Base-by-base conservation (phyloP, 2,797 vertebrate species). In the Aselliscus stoliczkanus region DNA sequence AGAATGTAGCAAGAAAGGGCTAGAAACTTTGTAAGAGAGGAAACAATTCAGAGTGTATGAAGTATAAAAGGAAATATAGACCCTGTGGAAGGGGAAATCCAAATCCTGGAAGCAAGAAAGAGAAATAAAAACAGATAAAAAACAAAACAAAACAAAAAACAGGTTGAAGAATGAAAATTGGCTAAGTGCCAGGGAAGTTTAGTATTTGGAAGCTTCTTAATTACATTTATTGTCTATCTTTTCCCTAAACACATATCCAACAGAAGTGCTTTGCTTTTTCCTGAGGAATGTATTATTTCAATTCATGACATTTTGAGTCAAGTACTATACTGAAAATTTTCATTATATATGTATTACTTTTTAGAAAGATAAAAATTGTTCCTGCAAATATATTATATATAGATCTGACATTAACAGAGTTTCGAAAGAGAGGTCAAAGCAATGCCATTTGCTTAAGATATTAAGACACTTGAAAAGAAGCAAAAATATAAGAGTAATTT, bases 291-390 rank as follows among this genome's bases (percentile, higher is more conserved):
- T 10, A 17, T 56, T 80, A 3, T 79, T 85, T 84, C 95, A 80
- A 90, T 64, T 67, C 25, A 39, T 64, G 29, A 37, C 17, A 79
- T 39, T 92, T n/a, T 82, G 42, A 85, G 20, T 47, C 69, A 83
- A 75, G 56, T 18, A 29, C 2, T 60, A 11, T n/a, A 82, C 7
- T 39, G 25, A 58, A 58, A 89, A 69, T 5, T 84, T 70, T 14
- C 4, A 29, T 65, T 70, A 77, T 56, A 21, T 47, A n/a, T 70
- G 34, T 75, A 60, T 86, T 70, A 72, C 9, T 56, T 72, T 93
- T 81, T 88, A 73, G 44, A 79, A 93, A 83, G n/a, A 92, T 37
- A 89, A 91, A 64, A 81, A 81, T 54, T 82, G 11, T 79, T 60
- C 27, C 14, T 93, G 95, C 39, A 67, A 54, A 42, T 90, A 50